phyloP scores from a whole-genome alignment of 2,797 vertebrate species.

The Falco biarmicus region DNA sequence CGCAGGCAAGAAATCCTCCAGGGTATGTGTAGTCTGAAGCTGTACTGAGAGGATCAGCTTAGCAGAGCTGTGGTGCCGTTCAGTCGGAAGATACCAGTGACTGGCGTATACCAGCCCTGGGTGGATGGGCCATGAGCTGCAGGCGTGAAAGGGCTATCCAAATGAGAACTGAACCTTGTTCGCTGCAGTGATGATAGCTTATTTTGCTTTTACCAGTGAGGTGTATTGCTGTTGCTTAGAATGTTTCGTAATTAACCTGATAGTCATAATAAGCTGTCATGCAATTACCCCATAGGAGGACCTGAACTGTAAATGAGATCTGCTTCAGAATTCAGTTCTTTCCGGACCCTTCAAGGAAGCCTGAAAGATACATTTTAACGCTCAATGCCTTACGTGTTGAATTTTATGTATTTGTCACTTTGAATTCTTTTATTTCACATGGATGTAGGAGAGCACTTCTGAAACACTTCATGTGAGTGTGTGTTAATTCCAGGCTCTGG shows the following conservation, averaged over 20 bases:
- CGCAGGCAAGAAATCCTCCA: neutral
- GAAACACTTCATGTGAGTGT: neutral
- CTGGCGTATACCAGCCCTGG: fast-evolving
- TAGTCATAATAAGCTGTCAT: constrained; percentile 40
- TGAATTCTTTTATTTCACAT: neutral
- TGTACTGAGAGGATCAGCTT: neutral
- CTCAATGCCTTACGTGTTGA: neutral
- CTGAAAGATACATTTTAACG: neutral
- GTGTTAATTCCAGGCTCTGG: constrained; percentile 17
- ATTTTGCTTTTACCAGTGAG: constrained; percentile 26
- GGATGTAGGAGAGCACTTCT: neutral
- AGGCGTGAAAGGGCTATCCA: neutral
- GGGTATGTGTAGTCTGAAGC: neutral
- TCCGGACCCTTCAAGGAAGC: neutral
- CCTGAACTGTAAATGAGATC: constrained; percentile 36
- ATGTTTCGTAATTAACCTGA: constrained; percentile 30
- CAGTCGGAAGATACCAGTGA: neutral
- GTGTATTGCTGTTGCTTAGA: constrained; percentile 9
- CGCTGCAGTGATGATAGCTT: neutral
- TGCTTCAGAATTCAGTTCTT: constrained; percentile 10
- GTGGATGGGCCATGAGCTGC: neutral
- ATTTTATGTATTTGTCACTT: constrained; percentile 20
- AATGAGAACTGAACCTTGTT: neutral
- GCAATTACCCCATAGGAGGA: constrained; percentile 38
- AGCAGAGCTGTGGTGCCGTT: neutral